A percentile compares a stretch with the other conserved stretches of the same genome.
phyloP scores from a whole-genome alignment of 2,797 vertebrate genomes.

The Sebastes vulpes region DNA sequence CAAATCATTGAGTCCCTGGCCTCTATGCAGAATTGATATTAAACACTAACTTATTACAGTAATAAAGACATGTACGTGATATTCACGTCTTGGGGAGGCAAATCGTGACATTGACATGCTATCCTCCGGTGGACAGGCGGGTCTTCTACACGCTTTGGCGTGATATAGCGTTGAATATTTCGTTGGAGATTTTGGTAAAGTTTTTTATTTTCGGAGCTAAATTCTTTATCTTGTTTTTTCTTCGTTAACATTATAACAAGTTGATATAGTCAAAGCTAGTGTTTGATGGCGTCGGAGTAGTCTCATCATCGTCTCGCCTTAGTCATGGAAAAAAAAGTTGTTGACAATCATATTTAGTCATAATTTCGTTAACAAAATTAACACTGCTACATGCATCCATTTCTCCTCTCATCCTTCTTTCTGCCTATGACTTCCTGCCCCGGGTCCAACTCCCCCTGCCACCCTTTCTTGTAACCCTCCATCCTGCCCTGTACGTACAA shows the following conservation, averaged over 20 bases:
- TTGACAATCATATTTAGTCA: neutral
- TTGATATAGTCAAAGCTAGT: neutral
- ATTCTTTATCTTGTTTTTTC: fast-evolving
- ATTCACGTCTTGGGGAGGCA: too few relatives aligned
- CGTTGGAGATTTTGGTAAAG: neutral
- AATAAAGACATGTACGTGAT: too few relatives aligned
- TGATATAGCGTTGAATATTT: neutral
- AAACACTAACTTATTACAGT: too few relatives aligned
- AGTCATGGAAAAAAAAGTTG: neutral
- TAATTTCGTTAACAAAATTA: neutral
- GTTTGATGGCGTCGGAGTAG: neutral
- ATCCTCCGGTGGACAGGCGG: too few relatives aligned
- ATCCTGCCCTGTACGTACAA: constrained; percentile 15
- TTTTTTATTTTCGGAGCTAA: neutral
- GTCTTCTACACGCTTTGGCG: too few relatives aligned
- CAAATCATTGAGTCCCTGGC: too few relatives aligned
- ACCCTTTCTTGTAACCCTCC: constrained; percentile 17
- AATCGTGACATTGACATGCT: too few relatives aligned
- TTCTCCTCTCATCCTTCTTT: neutral
- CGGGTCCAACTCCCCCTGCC: constrained; percentile 6
- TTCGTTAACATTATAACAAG: neutral
- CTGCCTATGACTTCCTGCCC: constrained; percentile 10
- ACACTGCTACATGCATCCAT: neutral
- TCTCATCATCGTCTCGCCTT: neutral
- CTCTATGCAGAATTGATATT: fast-evolving